A percentile compares a stretch with the other conserved stretches of the same genome.
Evolutionary conservation across 2,888 invertebrate genomes (phyloP).

Genomic region (Hypsopygia costalis): DNA sequence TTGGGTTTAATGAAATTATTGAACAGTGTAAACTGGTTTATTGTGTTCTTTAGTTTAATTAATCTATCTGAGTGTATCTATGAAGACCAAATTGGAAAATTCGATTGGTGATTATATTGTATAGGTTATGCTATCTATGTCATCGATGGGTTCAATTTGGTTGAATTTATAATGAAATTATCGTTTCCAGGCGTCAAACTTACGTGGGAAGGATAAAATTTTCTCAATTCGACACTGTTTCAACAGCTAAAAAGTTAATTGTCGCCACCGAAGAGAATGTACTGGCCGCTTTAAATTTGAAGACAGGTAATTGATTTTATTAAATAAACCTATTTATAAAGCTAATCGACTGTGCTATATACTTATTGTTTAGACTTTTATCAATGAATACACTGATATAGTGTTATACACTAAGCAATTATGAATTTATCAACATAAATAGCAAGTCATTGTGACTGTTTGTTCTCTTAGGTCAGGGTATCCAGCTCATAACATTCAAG

Average conservation of each 20-base stretch:
- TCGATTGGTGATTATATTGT: constrained; percentile 88
- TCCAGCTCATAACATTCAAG: too few relatives aligned
- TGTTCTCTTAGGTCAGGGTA: too few relatives aligned
- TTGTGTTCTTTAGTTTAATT: constrained; percentile 81
- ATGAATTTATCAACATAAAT: background rate
- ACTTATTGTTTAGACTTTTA: too few relatives aligned
- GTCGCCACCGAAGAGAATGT: constrained; percentile 94
- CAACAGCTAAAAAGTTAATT: constrained; percentile 86
- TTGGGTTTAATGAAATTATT: constrained; percentile 81
- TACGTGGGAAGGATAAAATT: constrained; percentile 91
- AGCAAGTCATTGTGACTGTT: background rate
- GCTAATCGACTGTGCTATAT: too few relatives aligned
- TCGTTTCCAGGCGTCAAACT: constrained; percentile 86
- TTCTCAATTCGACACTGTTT: constrained; percentile 87
- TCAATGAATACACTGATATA: too few relatives aligned
- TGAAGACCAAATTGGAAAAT: constrained; percentile 97
- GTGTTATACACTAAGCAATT: too few relatives aligned
- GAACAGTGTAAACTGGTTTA: constrained; percentile 80
- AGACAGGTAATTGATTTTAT: constrained; percentile 82
- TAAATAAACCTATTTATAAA: too few relatives aligned
- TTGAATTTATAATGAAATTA: constrained; percentile 56
- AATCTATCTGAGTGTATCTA: constrained; percentile 85
- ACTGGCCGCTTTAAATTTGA: constrained; percentile 89
- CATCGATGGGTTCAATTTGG: constrained; percentile 42
- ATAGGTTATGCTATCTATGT: constrained; percentile 70